Evolutionary conservation across 2,113 vertebrate species (phyloP), one percentile per base, ranked within the genome.

Genomic region (Cochlearius cochlearius): DNA sequence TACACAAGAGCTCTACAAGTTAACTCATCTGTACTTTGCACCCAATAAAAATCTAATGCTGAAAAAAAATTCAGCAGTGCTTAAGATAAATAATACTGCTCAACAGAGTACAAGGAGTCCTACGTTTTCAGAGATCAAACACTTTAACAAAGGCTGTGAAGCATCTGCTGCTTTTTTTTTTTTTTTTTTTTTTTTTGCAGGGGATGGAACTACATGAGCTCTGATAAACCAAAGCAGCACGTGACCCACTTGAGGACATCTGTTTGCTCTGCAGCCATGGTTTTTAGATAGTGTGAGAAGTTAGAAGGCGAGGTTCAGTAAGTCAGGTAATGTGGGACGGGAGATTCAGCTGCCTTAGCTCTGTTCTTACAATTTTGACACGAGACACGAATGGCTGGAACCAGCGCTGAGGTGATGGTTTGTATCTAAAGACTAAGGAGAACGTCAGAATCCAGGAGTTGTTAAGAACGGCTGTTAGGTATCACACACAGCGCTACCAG

Each of bases 101-200:
- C 30, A 45, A 21, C 16, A 0, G 12, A 87, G 93, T 19, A 86
- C 76, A 80, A 18, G 27, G 72, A 64, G 68, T 86, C 15, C 92
- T 58, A 17, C 11, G 10, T 9, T 47, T 64, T 52, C 67, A 86
- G 90, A 34, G 71, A 32, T 69, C 75, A 95, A 92, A 91, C 71
- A 86, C 77, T 47, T 45, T 20, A n/a, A 76, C 63, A 90, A 45
- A 86, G 82, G 36, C 86, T 66, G 49, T 16, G 58, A 29, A 73
- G 91, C 95, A 88, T 80, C 86, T 93, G 86, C 75, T 94, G 82
- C 91, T 58, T 0, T 90, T 11, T 86, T 87, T 91, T 2, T 64
- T 50, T 50, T 64, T 50, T 50, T 6, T 21, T 50, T 49, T 60
- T 77, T 74, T 41, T 63, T 85, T 60, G 2, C 58, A 79, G 30